These are phyloP conservation scores for Serripes groenlandicus DNA, from an alignment of 2,888 invertebrate genomes.

Conservation along the genomic window DNA sequence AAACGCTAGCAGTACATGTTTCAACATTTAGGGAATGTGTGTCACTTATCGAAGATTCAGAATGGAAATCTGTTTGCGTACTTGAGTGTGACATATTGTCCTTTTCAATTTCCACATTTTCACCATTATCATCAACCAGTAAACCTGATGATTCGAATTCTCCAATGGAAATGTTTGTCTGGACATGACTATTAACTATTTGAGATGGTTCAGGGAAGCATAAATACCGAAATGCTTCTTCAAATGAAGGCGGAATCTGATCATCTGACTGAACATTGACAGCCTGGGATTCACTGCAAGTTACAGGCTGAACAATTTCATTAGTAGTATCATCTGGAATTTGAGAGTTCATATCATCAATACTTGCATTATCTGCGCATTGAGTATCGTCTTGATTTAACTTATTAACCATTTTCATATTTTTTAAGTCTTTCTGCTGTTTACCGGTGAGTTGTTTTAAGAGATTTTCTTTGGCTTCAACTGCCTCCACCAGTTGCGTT, in stretches of 20 bases:
- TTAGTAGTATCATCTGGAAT: neutral
- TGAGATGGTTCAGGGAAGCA: slow-evolving; percentile 18
- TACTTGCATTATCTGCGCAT: neutral
- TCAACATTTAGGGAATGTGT: no score
- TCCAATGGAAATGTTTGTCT: slow-evolving; percentile 50
- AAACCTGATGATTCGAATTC: slow-evolving; percentile 30
- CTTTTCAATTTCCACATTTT: slow-evolving; percentile 35
- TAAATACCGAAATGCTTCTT: slow-evolving; percentile 41
- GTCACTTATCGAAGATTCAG: no score
- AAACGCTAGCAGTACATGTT: no score
- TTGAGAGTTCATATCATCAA: slow-evolving; percentile 7
- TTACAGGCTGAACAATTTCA: neutral
- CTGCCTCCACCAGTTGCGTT: slow-evolving; percentile 47
- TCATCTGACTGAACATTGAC: neutral
- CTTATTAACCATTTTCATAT: slow-evolving; percentile 60
- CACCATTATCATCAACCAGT: slow-evolving; percentile 52
- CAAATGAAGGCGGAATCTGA: slow-evolving; percentile 44
- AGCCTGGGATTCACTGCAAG: neutral
- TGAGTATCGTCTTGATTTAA: slow-evolving; percentile 11
- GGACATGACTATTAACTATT: slow-evolving; percentile 9
- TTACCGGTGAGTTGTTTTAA: slow-evolving; percentile 61
- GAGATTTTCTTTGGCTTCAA: slow-evolving; percentile 60
- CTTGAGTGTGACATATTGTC: slow-evolving; percentile 15
- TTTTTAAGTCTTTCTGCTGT: slow-evolving; percentile 68
- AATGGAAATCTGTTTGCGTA: slow-evolving; percentile 48